phyloP scores from a whole-genome alignment of 1,140 invertebrate genomes.

The Calephelis virginiensis region DNA sequence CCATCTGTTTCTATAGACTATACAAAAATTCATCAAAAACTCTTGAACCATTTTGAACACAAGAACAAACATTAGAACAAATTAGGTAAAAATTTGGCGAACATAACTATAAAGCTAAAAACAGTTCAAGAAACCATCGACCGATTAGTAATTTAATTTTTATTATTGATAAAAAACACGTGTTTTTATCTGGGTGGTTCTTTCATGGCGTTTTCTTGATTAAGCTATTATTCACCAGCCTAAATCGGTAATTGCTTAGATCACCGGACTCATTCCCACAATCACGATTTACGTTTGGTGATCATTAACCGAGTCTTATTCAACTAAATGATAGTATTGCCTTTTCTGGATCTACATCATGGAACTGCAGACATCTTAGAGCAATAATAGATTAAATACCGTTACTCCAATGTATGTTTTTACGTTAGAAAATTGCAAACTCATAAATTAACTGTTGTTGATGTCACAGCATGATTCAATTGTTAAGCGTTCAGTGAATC shows the following conservation, averaged over 20 bases:
- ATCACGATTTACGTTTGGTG: constrained; percentile 9
- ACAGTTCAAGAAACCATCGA: constrained; percentile 2
- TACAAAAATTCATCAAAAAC: too few species aligned
- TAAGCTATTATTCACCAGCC: constrained; percentile 9
- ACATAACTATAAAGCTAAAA: neutral
- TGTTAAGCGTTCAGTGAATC: too few species aligned
- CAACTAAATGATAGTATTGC: constrained; percentile 10
- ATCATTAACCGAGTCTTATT: constrained; percentile 6
- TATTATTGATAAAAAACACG: neutral
- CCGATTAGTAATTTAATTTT: neutral
- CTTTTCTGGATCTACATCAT: constrained; percentile 7
- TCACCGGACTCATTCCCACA: constrained; percentile 8
- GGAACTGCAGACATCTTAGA: neutral
- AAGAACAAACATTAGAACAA: neutral
- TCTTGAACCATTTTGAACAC: too few species aligned
- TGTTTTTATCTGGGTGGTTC: constrained; percentile 1
- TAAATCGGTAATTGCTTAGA: constrained; percentile 15
- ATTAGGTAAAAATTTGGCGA: neutral
- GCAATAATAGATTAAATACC: neutral
- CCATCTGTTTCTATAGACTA: too few species aligned
- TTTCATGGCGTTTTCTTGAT: neutral
- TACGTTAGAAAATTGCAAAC: too few species aligned
- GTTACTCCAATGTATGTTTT: neutral
- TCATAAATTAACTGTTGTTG: too few species aligned
- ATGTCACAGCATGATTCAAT: too few species aligned